Conservation (phyloP, 1,140 invertebrate genomes). For the Chironomus striatipennis region DNA sequence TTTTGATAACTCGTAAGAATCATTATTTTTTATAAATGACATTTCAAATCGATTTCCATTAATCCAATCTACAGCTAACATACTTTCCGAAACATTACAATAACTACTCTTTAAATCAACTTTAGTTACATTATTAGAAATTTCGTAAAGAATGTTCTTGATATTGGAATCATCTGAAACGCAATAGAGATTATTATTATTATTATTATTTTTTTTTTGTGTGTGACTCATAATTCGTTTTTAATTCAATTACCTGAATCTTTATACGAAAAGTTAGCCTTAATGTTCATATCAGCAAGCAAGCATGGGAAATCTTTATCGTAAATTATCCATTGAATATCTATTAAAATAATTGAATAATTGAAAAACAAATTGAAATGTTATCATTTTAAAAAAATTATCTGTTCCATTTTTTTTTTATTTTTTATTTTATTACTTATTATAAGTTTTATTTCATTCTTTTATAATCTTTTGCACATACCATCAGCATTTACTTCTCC, state of each 20-base stretch:
- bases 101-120: constrained; percentile 31
- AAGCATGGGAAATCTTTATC: not conserved
- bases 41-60: not conserved
- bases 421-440: too few relatives aligned
- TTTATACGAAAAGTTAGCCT: not conserved
- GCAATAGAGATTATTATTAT: too few relatives aligned
- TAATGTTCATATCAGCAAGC: not conserved
- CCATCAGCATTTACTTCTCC: too few relatives aligned
- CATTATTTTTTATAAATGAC: not conserved
- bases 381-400: too few relatives aligned
- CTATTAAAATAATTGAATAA: too few relatives aligned
- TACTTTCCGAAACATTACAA: constrained; percentile 30
- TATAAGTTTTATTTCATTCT: too few relatives aligned
- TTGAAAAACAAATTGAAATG: too few relatives aligned
- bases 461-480: too few relatives aligned
- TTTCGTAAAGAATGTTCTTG: constrained; percentile 31
- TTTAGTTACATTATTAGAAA: constrained; percentile 31
- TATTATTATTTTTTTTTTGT: too few relatives aligned
- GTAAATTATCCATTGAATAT: too few relatives aligned
- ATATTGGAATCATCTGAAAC: constrained; percentile 31
- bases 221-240: too few relatives aligned
- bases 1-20: constrained; percentile 31
- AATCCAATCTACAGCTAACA: constrained; percentile 27
- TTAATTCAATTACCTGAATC: not conserved
- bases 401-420: too few relatives aligned